phyloP scores from a whole-genome alignment of 2,113 vertebrate species.

The Craseonycteris thonglongyai region DNA sequence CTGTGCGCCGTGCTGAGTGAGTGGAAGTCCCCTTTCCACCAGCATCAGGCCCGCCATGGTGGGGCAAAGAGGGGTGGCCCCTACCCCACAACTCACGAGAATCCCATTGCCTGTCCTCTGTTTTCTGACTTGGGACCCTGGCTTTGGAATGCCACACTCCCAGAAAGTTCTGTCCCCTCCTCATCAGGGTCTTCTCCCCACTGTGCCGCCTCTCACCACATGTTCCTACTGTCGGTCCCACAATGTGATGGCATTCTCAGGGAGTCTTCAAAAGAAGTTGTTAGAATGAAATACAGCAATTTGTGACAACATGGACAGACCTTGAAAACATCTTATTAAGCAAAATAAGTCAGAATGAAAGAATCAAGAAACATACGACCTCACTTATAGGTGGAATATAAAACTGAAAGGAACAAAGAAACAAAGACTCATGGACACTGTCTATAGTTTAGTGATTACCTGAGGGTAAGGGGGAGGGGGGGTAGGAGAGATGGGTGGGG shows the following conservation, averaged over 20 bases:
- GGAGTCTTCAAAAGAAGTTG: constrained; percentile 24
- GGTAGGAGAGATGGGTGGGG: no score
- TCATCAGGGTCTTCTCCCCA: rapidly evolving
- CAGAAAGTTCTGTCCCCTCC: background rate
- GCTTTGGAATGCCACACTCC: background rate
- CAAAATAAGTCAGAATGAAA: no score
- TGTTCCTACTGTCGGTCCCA: background rate
- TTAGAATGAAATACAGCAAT: no score
- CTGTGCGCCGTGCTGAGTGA: background rate
- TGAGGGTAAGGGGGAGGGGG: no score
- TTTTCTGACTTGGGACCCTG: background rate
- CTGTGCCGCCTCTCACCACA: background rate
- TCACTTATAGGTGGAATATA: no score
- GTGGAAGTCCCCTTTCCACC: no score
- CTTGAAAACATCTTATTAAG: no score
- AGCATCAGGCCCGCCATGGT: background rate
- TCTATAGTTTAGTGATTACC: no score
- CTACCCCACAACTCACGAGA: background rate
- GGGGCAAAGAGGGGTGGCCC: background rate
- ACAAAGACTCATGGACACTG: no score
- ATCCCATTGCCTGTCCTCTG: background rate
- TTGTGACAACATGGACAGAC: no score
- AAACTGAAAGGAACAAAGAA: no score
- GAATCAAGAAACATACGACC: no score
- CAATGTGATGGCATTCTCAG: background rate